phyloP scores from a whole-genome alignment of 1,140 invertebrate species.

The Cephus cinctus region DNA sequence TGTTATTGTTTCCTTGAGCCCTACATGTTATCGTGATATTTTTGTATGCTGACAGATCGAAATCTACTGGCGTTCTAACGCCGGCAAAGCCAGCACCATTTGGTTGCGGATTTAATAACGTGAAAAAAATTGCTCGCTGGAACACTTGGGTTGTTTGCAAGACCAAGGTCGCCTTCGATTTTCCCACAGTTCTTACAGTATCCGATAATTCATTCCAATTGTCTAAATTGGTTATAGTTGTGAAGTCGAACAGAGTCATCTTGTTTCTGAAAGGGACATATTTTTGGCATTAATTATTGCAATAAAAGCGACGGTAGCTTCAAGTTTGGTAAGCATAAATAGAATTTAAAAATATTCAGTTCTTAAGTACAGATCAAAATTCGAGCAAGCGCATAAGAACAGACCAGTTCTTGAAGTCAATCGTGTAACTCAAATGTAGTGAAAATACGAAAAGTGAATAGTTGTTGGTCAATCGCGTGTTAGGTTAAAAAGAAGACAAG shows the following conservation, averaged over 20 bases:
- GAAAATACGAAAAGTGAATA: too few species aligned
- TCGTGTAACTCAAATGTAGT: too few species aligned
- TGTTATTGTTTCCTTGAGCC: slow-evolving; percentile 58
- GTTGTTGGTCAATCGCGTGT: too few species aligned
- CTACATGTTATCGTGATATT: slow-evolving; percentile 59
- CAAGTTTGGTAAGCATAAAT: too few species aligned
- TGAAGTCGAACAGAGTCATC: slow-evolving; percentile 53
- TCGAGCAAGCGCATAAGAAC: too few species aligned
- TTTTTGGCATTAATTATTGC: too few species aligned
- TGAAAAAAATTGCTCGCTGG: slow-evolving; percentile 67
- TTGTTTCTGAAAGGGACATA: slow-evolving; percentile 25
- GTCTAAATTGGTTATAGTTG: slow-evolving; percentile 33
- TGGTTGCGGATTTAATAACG: slow-evolving; percentile 66
- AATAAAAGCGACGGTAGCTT: too few species aligned
- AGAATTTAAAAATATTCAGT: too few species aligned
- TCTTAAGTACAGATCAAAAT: too few species aligned
- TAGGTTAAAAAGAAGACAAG: too few species aligned
- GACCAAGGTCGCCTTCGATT: slow-evolving; percentile 64
- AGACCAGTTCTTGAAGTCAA: too few species aligned
- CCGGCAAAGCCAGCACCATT: slow-evolving; percentile 73
- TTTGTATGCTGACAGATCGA: slow-evolving; percentile 55
- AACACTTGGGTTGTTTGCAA: slow-evolving; percentile 62
- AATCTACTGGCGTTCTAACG: slow-evolving; percentile 49
- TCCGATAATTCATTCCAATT: slow-evolving; percentile 67
- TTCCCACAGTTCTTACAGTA: slow-evolving; percentile 64